Evolutionary conservation across 2,888 invertebrate genomes (phyloP).

Genomic region (Spisula subtruncata): DNA sequence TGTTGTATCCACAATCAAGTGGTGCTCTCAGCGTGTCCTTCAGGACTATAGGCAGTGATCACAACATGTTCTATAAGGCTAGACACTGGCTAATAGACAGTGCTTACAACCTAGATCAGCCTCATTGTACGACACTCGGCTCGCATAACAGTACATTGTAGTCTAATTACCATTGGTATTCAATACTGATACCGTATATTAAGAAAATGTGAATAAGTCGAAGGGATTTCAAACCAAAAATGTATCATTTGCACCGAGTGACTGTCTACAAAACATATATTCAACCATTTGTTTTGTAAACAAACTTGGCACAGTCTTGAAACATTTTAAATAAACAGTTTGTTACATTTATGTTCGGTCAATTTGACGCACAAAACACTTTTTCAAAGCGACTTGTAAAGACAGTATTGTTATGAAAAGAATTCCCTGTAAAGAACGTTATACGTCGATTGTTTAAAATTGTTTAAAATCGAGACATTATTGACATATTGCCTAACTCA

Average conservation of each 20-base stretch:
- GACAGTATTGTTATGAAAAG: not conserved
- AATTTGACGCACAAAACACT: not conserved
- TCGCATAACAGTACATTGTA: no score
- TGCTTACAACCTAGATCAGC: no score
- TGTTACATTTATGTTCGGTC: not conserved
- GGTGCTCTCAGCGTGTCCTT: no score
- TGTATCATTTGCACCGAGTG: not conserved
- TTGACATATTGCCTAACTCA: not conserved
- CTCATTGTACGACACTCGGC: no score
- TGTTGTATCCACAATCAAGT: no score
- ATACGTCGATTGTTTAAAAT: not conserved
- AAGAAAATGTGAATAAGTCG: no score
- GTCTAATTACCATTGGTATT: no score
- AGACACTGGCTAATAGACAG: no score
- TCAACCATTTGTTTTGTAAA: not conserved
- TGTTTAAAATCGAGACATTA: slow-evolving; percentile 2
- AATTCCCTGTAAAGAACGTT: not conserved
- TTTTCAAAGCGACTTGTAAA: not conserved
- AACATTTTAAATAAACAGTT: not conserved
- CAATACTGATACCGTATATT: no score
- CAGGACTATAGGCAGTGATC: no score
- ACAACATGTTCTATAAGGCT: no score
- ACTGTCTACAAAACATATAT: not conserved
- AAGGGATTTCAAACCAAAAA: not conserved
- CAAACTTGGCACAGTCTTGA: not conserved